Evolutionary conservation across 2,113 vertebrate species (phyloP), one percentile per base, ranked within the genome.

Genomic region (Triplophysa rosa): DNA sequence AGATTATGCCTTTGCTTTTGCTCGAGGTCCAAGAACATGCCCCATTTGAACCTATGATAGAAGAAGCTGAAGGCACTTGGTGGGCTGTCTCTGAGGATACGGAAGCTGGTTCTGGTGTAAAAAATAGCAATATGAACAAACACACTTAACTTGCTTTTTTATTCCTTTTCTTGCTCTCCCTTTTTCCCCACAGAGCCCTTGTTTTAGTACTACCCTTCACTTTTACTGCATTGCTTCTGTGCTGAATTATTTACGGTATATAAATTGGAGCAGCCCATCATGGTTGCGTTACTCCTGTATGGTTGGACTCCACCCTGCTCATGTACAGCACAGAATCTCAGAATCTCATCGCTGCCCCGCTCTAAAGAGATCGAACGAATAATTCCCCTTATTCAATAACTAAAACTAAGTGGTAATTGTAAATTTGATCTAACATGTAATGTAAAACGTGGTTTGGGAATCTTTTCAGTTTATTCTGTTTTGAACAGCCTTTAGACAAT

Each of bases 191-290:
- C 2, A 63, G 54, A 62, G 54, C 19, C 54, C 23, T 58, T 76
- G 61, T 45, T 72, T 64, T 67, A 62, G 61, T 63, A 33, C 42
- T 23, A 23, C 61, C 29, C 64, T 33, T n/a, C 72, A 82, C 49
- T 63, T 68, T 67, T 61, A 62, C 63, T 78, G 84, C 76, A 67
- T 45, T 70, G 74, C 52, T 47, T 71, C 52, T 58, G 45, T 29
- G 8, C 78, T 84, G 64, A 82, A 85, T 83, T 84, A 86, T 86
- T 84, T 70, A 86, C 26, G 45, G 74, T 63, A 54, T 63, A 54
- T 65, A 63, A 80, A 79, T 79, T 83, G 75, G 71, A 79, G 52
- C 80, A 79, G 75, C 66, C 75, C 70, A 79, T 74, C 65, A 81
- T 23, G 47, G 72, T 58, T 75, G 59, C 61, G 42, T 66, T 71